Conservation (phyloP, 1,140 invertebrate genomes). For the Ooceraea biroi region DNA sequence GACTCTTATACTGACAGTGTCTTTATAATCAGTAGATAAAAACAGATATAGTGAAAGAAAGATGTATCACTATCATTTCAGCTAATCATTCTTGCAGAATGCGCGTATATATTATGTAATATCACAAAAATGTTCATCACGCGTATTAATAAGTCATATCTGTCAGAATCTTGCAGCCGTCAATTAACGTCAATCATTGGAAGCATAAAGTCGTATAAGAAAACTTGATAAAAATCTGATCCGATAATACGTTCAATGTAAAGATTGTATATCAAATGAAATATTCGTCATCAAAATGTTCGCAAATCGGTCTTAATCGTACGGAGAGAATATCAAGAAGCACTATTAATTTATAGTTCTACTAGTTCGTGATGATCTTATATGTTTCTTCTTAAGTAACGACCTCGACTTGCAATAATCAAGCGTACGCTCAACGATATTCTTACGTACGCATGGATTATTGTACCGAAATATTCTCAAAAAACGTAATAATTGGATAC, state of each 20-base stretch:
- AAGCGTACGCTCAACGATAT: conserved; percentile 3
- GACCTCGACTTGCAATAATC: background rate
- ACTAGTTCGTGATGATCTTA: background rate
- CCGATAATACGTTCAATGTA: conserved; percentile 31
- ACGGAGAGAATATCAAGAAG: conserved; percentile 24
- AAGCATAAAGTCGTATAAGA: conserved; percentile 66
- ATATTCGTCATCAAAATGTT: conserved; percentile 59
- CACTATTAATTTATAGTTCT: conserved; percentile 22
- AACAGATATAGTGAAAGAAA: conserved; percentile 32
- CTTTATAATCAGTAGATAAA: background rate
- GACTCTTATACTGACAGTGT: background rate
- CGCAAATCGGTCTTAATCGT: background rate
- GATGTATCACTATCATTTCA: conserved; percentile 5
- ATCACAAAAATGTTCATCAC: background rate
- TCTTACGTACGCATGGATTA: background rate
- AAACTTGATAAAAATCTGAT: conserved; percentile 55
- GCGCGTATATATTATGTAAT: background rate
- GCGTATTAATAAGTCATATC: conserved; percentile 4
- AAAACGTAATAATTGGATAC: conserved; percentile 16
- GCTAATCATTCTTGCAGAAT: conserved; percentile 2
- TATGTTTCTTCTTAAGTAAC: conserved; percentile 2
- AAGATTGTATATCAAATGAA: conserved; percentile 48
- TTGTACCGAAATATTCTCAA: conserved; percentile 15
- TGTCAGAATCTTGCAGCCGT: background rate
- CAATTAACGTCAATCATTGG: conserved; percentile 33